Base-by-base conservation (phyloP, 92 coral and sea anemone species). In the Zoanthus gigantus region DNA sequence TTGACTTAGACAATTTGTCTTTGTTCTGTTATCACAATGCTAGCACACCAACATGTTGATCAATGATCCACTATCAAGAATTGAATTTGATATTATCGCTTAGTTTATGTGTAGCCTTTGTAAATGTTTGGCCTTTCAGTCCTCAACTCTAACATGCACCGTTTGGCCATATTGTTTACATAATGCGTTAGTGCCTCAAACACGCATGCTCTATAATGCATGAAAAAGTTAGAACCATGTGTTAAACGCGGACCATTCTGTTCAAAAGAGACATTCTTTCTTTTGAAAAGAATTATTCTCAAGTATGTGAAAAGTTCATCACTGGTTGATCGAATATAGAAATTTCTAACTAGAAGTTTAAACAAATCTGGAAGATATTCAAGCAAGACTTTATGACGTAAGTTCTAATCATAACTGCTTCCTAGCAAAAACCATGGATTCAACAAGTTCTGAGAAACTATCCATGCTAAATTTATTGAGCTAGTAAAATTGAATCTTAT, bases 381-480 rank as follows among this genome's bases (percentile, higher is more conserved):
- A 77, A 66, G 48, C 56, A 4, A 42, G 9, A 81, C 28, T 34
- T 16, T 31, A 5, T 42, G 47, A 45, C 83, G 83, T 88, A 81
- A 89, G 84, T 78, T 79, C 90, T 65, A 57, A 29, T 89, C 34
- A 76, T 83, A 76, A 31, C 50, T 58, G 95, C 90, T 88, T 82
- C 98, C 86, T 66, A 86, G 98, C 54, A 89, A 93, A 88, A 88
- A 83, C 94, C 98, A 94, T 94, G 98, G 98, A 71, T 4, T 87
- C 84, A 83, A 42, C 0, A 15, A n/a, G 60, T 46, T 30, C 44
- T 23, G 63, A 68, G 85, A 81, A 81, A 81, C 75, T 28, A 81
- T 81, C 85, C 85, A 81, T 81, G 74, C n/a, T 66, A 60, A 65
- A 44, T 81, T 67, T 81, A 23, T 81, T 66, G 44, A 30, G 47